Evolutionary conservation across 2,888 invertebrate species (phyloP).

Genomic region (Nysson spinosus): DNA sequence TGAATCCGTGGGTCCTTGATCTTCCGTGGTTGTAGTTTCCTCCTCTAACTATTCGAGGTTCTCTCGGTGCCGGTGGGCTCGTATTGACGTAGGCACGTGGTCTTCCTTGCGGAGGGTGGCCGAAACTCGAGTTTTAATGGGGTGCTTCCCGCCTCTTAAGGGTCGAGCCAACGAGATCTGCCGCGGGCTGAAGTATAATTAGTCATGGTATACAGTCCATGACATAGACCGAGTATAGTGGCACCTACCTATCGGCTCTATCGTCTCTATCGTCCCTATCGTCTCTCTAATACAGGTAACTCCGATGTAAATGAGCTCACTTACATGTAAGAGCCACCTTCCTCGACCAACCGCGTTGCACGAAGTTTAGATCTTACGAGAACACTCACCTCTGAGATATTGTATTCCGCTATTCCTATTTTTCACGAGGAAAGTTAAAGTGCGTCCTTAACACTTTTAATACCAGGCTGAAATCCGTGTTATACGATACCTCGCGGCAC

Average conservation of each 20-base stretch:
- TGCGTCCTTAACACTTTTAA: too few relatives aligned
- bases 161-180: constrained; percentile 60
- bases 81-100: constrained; percentile 56
- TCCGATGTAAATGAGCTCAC: constrained; percentile 31
- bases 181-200: constrained; percentile 69
- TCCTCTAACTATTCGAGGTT: constrained; percentile 16
- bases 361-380: too few relatives aligned
- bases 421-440: too few relatives aligned
- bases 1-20: neutral
- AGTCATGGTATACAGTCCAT: constrained; percentile 65
- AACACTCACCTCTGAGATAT: too few relatives aligned
- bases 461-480: too few relatives aligned
- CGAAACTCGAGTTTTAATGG: constrained; percentile 66
- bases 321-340: constrained; percentile 1
- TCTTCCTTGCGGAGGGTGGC: constrained; percentile 48
- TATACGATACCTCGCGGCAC: too few relatives aligned
- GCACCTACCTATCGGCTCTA: constrained; percentile 17
- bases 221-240: constrained; percentile 58
- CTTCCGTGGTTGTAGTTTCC: constrained; percentile 4
- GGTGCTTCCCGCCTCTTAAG: constrained; percentile 66
- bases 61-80: constrained; percentile 21
- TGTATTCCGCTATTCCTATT: too few relatives aligned
- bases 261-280: constrained; percentile 16
- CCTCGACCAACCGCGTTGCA: too few relatives aligned
- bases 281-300: constrained; percentile 16